Evolutionary conservation across 2,797 vertebrate species (phyloP), one percentile per base, ranked within the genome.

Genomic region (Masticophis lateralis): DNA sequence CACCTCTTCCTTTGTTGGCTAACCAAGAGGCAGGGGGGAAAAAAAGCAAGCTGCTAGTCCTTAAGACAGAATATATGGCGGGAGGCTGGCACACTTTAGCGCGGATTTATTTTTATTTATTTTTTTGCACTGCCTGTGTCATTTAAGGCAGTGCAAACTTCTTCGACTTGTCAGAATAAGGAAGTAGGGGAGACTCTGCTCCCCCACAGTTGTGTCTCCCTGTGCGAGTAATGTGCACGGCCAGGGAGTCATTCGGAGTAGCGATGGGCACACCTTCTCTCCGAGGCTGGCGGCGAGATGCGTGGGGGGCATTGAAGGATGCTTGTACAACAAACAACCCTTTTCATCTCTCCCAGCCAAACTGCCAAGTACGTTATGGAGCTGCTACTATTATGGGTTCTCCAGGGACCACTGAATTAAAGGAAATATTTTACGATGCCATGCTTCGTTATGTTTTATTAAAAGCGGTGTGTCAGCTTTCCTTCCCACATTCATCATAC

Each of bases 381-480:
- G 89, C 95, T 32, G 63, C 87, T 47, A 91, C 87, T 53, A 91
- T 90, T 89, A 89, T 94, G 95, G 47, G n/a, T 83, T 92, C 97
- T 95, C 97, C 0, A 0, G 97, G 97, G 97, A 97, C 96, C 96
- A 32, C 94, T 97, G 97, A 97, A 98, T 98, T 96, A 97, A 96
- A 92, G 91, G 96, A 96, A 95, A 97, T 96, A 96, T 95, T 98
- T 97, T 96, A 97, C 91, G 96, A 97, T 97, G 94, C 96, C 94
- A 97, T 18, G 97, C 97, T 97, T 98, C 96, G 74, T 98, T 98
- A 97, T 96, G 96, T 96, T 98, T 98, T 96, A 98, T 98, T 97
- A 97, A 97, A 97, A 94, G 97, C 7, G 2, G 94, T 95, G 59
- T 14, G 86, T 91, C 66, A 8, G 94, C 95, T 88, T 60, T 95